Evolutionary conservation across 2,113 vertebrate species (phyloP).

Genomic region (Clarias batrachus): DNA sequence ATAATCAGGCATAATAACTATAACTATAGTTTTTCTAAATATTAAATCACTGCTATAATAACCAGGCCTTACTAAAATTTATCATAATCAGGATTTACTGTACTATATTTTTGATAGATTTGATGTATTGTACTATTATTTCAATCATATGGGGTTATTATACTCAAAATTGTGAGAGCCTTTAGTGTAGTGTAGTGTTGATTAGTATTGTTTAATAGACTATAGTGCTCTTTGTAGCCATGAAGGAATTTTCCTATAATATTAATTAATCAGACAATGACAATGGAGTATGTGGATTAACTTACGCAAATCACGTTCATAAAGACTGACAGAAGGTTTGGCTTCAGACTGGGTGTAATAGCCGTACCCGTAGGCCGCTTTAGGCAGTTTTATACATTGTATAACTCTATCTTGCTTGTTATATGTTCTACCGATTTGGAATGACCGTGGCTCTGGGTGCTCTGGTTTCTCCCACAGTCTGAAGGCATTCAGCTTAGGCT

Average conservation of each 20-base stretch:
- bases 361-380: not conserved
- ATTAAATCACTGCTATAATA: too few species aligned
- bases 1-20: too few species aligned
- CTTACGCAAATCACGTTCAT: not conserved
- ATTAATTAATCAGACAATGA: not conserved
- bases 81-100: not conserved
- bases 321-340: not conserved
- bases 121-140: not conserved
- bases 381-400: not conserved
- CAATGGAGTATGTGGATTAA: not conserved
- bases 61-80: not conserved
- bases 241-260: not conserved
- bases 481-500: too few species aligned
- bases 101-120: too few species aligned
- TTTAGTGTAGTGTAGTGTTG: too few species aligned
- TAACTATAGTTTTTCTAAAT: too few species aligned
- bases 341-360: not conserved
- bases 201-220: too few species aligned
- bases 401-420: not conserved
- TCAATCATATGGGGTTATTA: not conserved
- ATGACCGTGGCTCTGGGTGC: too few species aligned
- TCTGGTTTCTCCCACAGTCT: too few species aligned
- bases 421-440: not conserved
- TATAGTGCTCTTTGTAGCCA: not conserved
- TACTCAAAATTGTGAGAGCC: too few species aligned